A percentile compares a stretch with the other conserved stretches of the same genome.
Conservation (phyloP, 2,888 invertebrate genomes). For the Camptogramma bilineatum region DNA sequence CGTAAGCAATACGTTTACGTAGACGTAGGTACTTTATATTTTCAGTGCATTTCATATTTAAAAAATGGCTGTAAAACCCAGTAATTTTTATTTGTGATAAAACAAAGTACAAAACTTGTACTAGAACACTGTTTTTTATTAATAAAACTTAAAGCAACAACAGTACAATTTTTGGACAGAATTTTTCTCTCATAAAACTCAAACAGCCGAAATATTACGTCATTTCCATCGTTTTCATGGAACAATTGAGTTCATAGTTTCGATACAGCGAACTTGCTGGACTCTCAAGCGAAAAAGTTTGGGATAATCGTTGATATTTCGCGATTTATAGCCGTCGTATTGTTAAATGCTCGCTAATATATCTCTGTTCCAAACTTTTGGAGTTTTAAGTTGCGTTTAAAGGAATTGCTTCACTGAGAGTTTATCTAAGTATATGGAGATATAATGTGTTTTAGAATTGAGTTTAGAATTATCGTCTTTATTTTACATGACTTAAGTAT, state of each 20-base stretch:
- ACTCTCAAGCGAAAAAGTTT: slow-evolving; percentile 43
- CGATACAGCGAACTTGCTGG: slow-evolving; percentile 44
- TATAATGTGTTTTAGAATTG: neutral
- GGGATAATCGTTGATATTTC: slow-evolving; percentile 47
- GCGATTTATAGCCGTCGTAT: slow-evolving; percentile 49
- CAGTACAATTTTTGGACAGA: slow-evolving; percentile 10
- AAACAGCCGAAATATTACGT: slow-evolving; percentile 39
- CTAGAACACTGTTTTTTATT: neutral
- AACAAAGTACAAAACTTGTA: too few species aligned
- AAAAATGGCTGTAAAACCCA: too few species aligned
- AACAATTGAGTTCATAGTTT: slow-evolving; percentile 46
- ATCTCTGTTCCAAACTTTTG: slow-evolving; percentile 44
- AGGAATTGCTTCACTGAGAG: slow-evolving; percentile 40
- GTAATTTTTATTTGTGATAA: too few species aligned
- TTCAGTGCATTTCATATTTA: neutral
- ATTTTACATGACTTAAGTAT: too few species aligned
- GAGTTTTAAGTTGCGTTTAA: slow-evolving; percentile 41
- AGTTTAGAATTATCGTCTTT: too few species aligned
- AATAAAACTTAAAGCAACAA: neutral
- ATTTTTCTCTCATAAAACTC: slow-evolving; percentile 31
- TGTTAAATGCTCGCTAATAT: slow-evolving; percentile 48
- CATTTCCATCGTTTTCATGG: slow-evolving; percentile 46
- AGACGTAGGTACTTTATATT: too few species aligned
- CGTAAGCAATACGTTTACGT: too few species aligned
- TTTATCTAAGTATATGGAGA: slow-evolving; percentile 31